Conservation (phyloP, 2,797 vertebrate genomes). For the Rallus crepitans region DNA sequence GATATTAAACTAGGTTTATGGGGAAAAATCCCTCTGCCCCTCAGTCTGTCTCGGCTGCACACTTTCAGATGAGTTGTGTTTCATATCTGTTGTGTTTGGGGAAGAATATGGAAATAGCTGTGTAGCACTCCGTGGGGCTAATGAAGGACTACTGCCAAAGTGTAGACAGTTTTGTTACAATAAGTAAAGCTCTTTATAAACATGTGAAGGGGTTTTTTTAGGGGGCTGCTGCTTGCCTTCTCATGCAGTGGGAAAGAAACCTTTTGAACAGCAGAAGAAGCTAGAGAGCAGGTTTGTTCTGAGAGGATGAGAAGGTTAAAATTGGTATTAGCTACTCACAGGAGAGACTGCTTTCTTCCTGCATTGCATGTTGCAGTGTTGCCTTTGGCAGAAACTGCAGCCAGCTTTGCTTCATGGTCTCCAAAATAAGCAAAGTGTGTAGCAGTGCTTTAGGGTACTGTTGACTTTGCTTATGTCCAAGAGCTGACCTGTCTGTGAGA, state of each 20-base stretch:
- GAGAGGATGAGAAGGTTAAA: neutral
- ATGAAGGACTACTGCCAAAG: neutral
- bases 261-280: neutral
- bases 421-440: neutral
- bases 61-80: neutral
- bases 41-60: neutral
- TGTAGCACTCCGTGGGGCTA: neutral
- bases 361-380: neutral
- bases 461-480: neutral
- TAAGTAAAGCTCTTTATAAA: neutral
- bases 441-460: neutral
- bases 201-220: neutral
- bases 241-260: neutral
- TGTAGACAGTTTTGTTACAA: neutral
- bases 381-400: neutral
- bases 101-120: neutral
- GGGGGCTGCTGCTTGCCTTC: neutral
- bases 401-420: neutral
- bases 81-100: neutral
- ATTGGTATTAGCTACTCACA: neutral
- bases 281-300: neutral
- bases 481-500: neutral
- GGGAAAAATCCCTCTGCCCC: neutral
- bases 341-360: neutral
- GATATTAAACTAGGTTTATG: neutral